phyloP scores from a whole-genome alignment of 1,140 invertebrate species.

The Mya arenaria region DNA sequence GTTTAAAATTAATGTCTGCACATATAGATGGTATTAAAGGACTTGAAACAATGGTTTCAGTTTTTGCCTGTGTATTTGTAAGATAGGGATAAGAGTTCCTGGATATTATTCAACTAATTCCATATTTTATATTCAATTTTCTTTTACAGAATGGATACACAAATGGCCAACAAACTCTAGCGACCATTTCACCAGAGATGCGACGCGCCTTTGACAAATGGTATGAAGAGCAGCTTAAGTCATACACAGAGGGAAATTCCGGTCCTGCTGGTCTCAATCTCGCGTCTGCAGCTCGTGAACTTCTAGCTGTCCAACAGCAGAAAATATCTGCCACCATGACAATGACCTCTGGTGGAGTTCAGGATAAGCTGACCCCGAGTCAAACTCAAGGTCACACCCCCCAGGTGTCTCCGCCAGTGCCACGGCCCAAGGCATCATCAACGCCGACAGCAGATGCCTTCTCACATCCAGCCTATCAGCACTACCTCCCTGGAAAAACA shows the following conservation, averaged over 20 bases:
- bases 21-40: too few relatives aligned
- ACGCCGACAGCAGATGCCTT: conserved; percentile 32
- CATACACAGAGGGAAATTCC: conserved; percentile 32
- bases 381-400: background rate
- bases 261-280: background rate
- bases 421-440: conserved; percentile 45
- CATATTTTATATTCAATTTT: conserved; percentile 17
- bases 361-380: conserved; percentile 1
- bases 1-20: too few relatives aligned
- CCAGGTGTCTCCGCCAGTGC: conserved; percentile 42
- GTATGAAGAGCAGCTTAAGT: conserved; percentile 79
- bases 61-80: too few relatives aligned
- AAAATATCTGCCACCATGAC: conserved; percentile 10
- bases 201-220: conserved; percentile 80
- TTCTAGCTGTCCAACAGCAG: conserved; percentile 36
- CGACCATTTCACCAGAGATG: conserved; percentile 77
- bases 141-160: background rate
- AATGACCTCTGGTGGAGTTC: background rate
- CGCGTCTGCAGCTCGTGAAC: conserved; percentile 36
- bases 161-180: conserved; percentile 56
- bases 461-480: conserved; percentile 46
- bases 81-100: too few relatives aligned
- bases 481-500: conserved; percentile 70
- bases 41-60: too few relatives aligned
- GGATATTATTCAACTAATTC: too few relatives aligned